Base-by-base conservation (phyloP, 2,113 vertebrate genomes). In the Apaloderma vittatum region DNA sequence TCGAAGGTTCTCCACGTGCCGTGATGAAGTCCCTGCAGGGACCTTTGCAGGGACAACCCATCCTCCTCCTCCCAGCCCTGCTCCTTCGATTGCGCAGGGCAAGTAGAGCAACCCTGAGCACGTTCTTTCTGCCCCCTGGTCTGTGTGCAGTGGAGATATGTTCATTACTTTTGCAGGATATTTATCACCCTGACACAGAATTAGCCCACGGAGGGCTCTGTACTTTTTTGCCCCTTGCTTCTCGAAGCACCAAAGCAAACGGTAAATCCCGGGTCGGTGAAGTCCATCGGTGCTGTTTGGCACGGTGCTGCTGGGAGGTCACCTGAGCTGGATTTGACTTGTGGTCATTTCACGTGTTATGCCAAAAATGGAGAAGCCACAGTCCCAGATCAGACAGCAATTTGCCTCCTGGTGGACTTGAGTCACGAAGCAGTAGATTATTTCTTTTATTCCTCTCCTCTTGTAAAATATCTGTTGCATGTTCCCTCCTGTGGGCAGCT, bases 81-180 rank as follows among this genome's bases (percentile, higher is more conserved):
- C 29, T 76, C 30, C 21, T 61, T 90, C 0, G 0, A 70, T 82
- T 0, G 0, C 46, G 61, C 51, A 27, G 37, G 49, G 36, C 0
- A 0, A 8, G 17, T 15, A 46, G 32, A 90, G 45, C 62, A 68
- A 11, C 6, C 24, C 51, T 34, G 46, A 57, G 77, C n/a, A 20
- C 4, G 2, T 92, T 85, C 70, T 36, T 22, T 71, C 65, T 1
- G 6, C 14, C 17, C 34, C 15, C 29, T 6, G 15, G 11, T 77
- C 92, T 66, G 51, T 1, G 1, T 58, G 43, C 55, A 51, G 43
- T n/a, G 32, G 54, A 84, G 86, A 30, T 72, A 40, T 62, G 74
- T 48, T 92, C 62, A 27, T 90, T 75, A 36, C 54, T 79, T 90
- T 43, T 0, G 0, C 22, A 72, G 82, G 75, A 17, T 75, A 66